Evolutionary conservation across 1,140 invertebrate species (phyloP).

Genomic region (Harpegnathos saltator): DNA sequence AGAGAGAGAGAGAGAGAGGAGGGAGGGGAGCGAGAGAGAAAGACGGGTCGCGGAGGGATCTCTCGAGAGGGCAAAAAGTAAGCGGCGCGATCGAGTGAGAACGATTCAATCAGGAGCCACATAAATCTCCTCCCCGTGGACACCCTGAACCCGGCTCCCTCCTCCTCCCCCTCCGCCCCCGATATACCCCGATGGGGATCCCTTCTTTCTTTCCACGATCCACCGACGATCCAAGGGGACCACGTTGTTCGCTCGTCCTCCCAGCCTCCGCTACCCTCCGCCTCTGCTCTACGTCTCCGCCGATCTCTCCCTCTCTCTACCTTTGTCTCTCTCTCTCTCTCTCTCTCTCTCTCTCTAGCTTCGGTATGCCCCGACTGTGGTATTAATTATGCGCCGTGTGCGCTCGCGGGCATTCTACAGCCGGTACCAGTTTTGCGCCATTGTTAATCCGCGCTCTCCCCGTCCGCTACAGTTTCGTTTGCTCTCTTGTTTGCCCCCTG

Average conservation of each 20-base stretch:
- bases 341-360: too few relatives aligned
- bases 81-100: constrained; percentile 85
- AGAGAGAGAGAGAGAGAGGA: constrained; percentile 28
- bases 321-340: constrained; percentile 25
- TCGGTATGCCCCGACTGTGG: constrained; percentile 65
- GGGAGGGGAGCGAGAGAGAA: constrained; percentile 16
- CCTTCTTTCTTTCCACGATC: constrained; percentile 69
- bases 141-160: constrained; percentile 82
- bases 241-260: constrained; percentile 45
- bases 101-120: constrained; percentile 86
- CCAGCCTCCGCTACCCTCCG: constrained; percentile 19
- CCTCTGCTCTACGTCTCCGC: background rate
- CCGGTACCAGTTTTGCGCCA: constrained; percentile 85
- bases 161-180: too few relatives aligned
- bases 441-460: constrained; percentile 84
- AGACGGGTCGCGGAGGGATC: constrained; percentile 51
- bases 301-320: constrained; percentile 69
- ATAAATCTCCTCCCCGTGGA: constrained; percentile 85
- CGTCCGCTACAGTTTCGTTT: constrained; percentile 83
- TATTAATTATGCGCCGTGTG: constrained; percentile 86
- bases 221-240: constrained; percentile 65
- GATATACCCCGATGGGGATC: constrained; percentile 63
- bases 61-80: constrained; percentile 80
- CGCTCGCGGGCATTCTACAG: constrained; percentile 84
- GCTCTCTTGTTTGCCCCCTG: constrained; percentile 55